Evolutionary conservation across 2,113 vertebrate genomes (phyloP), one percentile per base, ranked within the genome.

Genomic region (Polypterus bichir): DNA sequence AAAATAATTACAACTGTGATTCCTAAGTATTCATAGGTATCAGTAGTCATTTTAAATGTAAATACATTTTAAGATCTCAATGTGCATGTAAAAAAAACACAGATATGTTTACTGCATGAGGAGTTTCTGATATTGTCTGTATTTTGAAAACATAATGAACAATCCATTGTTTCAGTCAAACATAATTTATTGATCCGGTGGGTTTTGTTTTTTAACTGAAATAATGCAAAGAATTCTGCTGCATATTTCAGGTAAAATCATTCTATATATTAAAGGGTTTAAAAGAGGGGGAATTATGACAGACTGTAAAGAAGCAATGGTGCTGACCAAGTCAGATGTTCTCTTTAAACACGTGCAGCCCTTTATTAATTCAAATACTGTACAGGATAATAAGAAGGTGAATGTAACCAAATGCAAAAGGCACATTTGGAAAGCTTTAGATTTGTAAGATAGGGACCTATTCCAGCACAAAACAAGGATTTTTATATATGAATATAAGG

Each of bases 401-500:
- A 27, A 44, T 5, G 56, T 44, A 7, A 44, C 46, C 46, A 57
- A 44, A 57, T 55, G 54, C 44, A 4, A 27, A 27, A 55, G 54
- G 9, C 54, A 55, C 5, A 27, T 55, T 55, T 55, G 54, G 3
- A 55, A 10, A 55, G 54, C 54, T 10, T 55, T 55, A 5, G 10
- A 11, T 10, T 10, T 55, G 9, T 11, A 55, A 5, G 10, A 5
- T 27, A 11, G 10, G 54, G 54, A 55, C 5, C 54, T 55, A 11
- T 57, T 57, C 6, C 46, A 9, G 9, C 56, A 57, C 44, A 57
- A 27, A 3, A 57, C 9, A 27, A 57, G 56, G 5, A 57, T 57
- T 10, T 3, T 44, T 66, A 6, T 4, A 70, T 80, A 63, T 63
- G 60, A 52, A 52, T 57, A 11, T 57, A 11, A 65, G 78, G 59